Evolutionary conservation across 1,140 invertebrate species (phyloP), one percentile per base, ranked within the genome.

Genomic region (Aphaenogaster ashmeadi): DNA sequence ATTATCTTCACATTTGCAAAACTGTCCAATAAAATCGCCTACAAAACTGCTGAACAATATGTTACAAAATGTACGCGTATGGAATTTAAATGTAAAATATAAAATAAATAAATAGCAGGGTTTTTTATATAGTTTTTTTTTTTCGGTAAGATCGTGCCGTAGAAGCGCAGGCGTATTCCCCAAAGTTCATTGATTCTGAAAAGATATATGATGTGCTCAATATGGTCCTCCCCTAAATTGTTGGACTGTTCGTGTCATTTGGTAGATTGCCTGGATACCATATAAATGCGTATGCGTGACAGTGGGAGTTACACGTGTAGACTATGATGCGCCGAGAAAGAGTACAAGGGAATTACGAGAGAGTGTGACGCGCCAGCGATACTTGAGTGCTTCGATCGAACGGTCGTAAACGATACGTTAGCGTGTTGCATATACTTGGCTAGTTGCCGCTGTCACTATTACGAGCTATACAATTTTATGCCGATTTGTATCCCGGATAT

Each of bases 171-270:
- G 8, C 41, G n/a, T 11, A 11, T 6, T 33, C 6, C 60, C 18
- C 58, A 36, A 3, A 66, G 9, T 79, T 79, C 18, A 47, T 62
- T 64, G 56, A 27, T 79, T 64, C 58, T 5, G 41, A 66, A 50
- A 36, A 44, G 21, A 58, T 60, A 60, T 77, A 64, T 2, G 58
- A 78, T 66, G 58, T 44, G 33, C 7, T 78, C 75, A 50, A 79
- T 79, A 79, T 56, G 64, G 36, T 41, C 27, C 52, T 71, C 64
- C 47, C 64, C 58, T 52, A 79, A 66, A 64, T 90, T 47, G 86
- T 79, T 88, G 72, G 86, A 89, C 88, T 78, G 87, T 86, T 90
- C 86, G 54, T 74, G 87, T 90, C 90, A 90, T 89, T 89, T 90
- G 89, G 83, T 86, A 84, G 64, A 84, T 81, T 74, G 77, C 64